Evolutionary conservation across 2,797 vertebrate genomes (phyloP), one percentile per base, ranked within the genome.

Genomic region (Spea hammondii): DNA sequence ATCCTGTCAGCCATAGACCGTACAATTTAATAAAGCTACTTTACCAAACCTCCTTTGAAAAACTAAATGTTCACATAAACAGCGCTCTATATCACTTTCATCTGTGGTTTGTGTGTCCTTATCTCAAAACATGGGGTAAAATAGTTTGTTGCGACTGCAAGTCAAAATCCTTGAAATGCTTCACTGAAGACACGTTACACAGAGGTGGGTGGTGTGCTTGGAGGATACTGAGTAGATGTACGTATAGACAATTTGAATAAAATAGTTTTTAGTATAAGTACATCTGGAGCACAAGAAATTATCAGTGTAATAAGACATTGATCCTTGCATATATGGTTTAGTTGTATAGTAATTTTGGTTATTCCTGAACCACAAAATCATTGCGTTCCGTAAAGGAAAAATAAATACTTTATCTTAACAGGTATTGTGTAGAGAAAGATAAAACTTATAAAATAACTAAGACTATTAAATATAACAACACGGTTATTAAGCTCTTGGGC

Each of bases 51-150:
- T 8, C 62, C 8, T 11, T 47, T 10, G 57, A 54, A 50, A 32
- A 72, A 17, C 55, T 54, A 46, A 14, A 14, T 32, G 9, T 55
- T 66, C 66, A 14, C 46, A 45, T 57, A 73, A 53, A 17, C 8
- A 67, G 66, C 46, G 12, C 57, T 10, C 65, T 11, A 17, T 76
- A 68, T 76, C 64, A 76, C 44, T 48, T 67, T n/a, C 53, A 76
- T 48, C 13, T 65, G 8, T 17, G n/a, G n/a, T n/a, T 44, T 5
- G 7, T 57, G 45, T 47, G 13, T 44, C 53, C 11, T 10, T 17
- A 59, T 69, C 57, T 55, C 44, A 76, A 64, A 62, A 60, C 10
- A 62, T 49, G 46, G 14, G 59, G 59, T n/a, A 62, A 59, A 62
- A 62, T 62, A 62, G n/a, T 17, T 62, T 62, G n/a, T 62, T 62